Evolutionary conservation across 2,113 vertebrate species (phyloP).

Genomic region (Irena cyanogastra): DNA sequence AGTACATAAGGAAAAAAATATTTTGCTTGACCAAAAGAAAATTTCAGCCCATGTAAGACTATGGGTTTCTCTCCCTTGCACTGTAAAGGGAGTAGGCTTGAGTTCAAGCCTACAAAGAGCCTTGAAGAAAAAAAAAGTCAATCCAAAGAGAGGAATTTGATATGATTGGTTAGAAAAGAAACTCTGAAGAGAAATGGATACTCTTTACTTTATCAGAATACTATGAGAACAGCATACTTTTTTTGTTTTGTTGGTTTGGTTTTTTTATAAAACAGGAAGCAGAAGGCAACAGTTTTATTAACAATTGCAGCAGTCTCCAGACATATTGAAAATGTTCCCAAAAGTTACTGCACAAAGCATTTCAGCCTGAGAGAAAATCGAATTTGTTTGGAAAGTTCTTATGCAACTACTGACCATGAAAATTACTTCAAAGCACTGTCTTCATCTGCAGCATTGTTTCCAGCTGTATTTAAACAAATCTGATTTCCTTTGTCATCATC

Average conservation of each 20-base stretch:
- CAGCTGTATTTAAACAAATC: constrained; percentile 28
- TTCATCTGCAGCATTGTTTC: neutral
- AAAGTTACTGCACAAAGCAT: neutral
- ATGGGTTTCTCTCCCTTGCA: neutral
- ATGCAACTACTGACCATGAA: neutral
- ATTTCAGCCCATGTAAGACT: neutral
- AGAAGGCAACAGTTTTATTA: neutral
- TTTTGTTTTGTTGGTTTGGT: neutral
- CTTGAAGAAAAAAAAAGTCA: neutral
- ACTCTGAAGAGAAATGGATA: neutral
- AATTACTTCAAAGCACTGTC: neutral
- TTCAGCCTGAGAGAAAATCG: neutral
- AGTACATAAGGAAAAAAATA: neutral
- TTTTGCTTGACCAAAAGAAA: neutral
- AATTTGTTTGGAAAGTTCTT: neutral
- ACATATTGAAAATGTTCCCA: neutral
- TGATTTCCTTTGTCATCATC: neutral
- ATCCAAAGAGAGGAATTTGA: neutral
- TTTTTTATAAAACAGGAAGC: neutral
- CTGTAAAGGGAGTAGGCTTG: neutral
- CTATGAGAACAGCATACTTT: neutral
- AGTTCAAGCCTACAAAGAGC: neutral
- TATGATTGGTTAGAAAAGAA: neutral
- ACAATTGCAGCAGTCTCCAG: neutral
- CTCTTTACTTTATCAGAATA: neutral